Base-by-base conservation (phyloP, 2,888 invertebrate species). In the Hypomecis punctinalis region DNA sequence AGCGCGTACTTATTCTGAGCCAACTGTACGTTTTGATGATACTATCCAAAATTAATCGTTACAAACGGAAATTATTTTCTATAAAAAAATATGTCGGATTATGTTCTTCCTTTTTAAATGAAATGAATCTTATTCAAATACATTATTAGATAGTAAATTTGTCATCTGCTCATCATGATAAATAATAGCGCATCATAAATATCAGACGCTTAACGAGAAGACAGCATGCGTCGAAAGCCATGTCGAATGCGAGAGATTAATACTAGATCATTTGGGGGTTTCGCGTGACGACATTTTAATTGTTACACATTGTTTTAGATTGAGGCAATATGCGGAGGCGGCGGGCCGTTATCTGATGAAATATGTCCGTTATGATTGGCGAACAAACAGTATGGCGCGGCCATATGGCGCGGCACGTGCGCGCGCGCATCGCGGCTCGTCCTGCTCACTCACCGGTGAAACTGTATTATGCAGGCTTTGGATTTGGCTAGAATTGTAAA, bases 281-380 rank as follows among this genome's bases (percentile, higher is more conserved):
- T 74, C 61, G 79, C 77, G 80, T 82, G 87, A 79, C 81, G 89
- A 88, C 84, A 72, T 81, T 85, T 86, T 86, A 87, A 89, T 90
- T 88, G 90, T 86, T 85, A 79, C 83, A 84, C 86, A 86, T 91
- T 91, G 91, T 91, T 91, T 91, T 89, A 89, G 86, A 90, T 90
- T 81, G 84, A 82, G 67, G 82, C 89, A 89, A 88, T 86, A 87
- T 89, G 90, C 73, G 85, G 82, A 86, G 88, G 87, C 81, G 84
- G 84, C 73, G 82, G 80, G 88, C 92, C 91, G 92, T 92, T 93
- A 92, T 91, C 91, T 90, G 93, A 93, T 93, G 92, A 93, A 90
- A 90, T 91, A 92, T 92, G 91, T 92, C 92, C 92, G 92, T 93
- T 93, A 93, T 93, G 93, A 93, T 93, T 93, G 92, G 91, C 92